phyloP scores from a whole-genome alignment of 2,888 invertebrate genomes.

The Tiliacea aurago region DNA sequence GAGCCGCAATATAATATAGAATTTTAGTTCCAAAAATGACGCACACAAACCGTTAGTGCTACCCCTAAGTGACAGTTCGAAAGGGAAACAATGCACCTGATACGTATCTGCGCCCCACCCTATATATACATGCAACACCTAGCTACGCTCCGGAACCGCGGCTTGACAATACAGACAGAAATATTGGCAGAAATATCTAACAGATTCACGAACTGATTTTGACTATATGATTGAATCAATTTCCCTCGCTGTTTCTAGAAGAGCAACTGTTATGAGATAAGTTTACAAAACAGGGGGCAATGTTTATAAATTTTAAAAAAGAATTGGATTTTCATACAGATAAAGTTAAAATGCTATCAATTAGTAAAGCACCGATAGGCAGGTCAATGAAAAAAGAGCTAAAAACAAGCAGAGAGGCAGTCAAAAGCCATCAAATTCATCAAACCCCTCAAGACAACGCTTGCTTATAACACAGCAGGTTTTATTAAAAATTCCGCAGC shows the following conservation, averaged over 20 bases:
- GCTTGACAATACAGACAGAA: constrained; percentile 19
- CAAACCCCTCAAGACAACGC: no score
- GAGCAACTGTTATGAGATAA: no score
- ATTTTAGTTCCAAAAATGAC: constrained; percentile 8
- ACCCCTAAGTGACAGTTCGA: constrained; percentile 54
- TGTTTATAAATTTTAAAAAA: neutral
- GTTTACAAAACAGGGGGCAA: neutral
- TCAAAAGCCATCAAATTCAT: neutral
- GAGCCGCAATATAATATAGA: neutral
- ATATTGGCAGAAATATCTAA: constrained; percentile 1
- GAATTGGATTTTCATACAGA: neutral
- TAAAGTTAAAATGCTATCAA: neutral
- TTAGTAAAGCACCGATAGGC: neutral
- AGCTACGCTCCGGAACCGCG: constrained; percentile 43
- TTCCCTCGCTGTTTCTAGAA: neutral
- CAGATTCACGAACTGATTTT: constrained; percentile 23
- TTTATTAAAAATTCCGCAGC: neutral
- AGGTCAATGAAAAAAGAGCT: neutral
- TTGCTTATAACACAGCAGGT: neutral
- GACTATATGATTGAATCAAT: neutral
- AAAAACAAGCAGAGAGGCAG: neutral
- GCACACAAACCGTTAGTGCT: constrained; percentile 40
- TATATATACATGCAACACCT: constrained; percentile 31
- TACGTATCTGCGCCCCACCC: constrained; percentile 52
- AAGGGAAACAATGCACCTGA: constrained; percentile 65